These are phyloP conservation scores for Eilema griseolum DNA, from an alignment of 2,888 invertebrate genomes.

Conservation along the genomic window DNA sequence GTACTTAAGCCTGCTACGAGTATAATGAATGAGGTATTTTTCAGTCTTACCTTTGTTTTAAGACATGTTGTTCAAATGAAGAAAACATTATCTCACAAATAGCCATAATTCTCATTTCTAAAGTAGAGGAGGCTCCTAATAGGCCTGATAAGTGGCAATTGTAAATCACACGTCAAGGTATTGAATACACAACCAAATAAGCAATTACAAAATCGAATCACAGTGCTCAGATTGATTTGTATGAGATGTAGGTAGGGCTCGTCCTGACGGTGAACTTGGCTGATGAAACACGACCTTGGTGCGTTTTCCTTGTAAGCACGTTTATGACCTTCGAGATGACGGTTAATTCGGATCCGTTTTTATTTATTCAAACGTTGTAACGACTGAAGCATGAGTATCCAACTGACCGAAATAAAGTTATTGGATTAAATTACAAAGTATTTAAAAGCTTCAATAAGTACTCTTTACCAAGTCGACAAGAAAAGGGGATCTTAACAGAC, in stretches of 20 bases:
- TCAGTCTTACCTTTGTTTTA: slow-evolving; percentile 34
- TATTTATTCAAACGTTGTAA: slow-evolving; percentile 28
- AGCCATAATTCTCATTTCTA: slow-evolving; percentile 5
- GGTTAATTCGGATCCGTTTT: slow-evolving; percentile 45
- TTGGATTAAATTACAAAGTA: slow-evolving; percentile 22
- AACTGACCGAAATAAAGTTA: slow-evolving; percentile 22
- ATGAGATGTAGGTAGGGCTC: slow-evolving; percentile 55
- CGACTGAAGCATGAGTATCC: slow-evolving; percentile 18
- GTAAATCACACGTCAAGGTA: slow-evolving; percentile 23
- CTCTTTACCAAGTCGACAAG: slow-evolving; percentile 14
- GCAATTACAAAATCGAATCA: slow-evolving; percentile 56
- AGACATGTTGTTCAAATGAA: slow-evolving; percentile 15
- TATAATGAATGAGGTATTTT: slow-evolving; percentile 29
- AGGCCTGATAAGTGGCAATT: slow-evolving; percentile 6
- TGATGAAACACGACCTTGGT: slow-evolving; percentile 57
- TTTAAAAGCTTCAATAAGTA: slow-evolving; percentile 18
- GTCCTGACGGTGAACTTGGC: slow-evolving; percentile 42
- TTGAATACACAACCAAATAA: slow-evolving; percentile 35
- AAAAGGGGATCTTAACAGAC: slow-evolving; percentile 16
- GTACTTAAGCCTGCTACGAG: slow-evolving; percentile 31
- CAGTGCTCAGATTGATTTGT: slow-evolving; percentile 58
- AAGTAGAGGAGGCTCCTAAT: slow-evolving; percentile 10
- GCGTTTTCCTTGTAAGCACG: slow-evolving; percentile 54
- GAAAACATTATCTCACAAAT: slow-evolving; percentile 1
- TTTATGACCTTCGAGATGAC: slow-evolving; percentile 56